Evolutionary conservation across 92 coral and sea anemone species (phyloP).

Genomic region (Blastomussa wellsi): DNA sequence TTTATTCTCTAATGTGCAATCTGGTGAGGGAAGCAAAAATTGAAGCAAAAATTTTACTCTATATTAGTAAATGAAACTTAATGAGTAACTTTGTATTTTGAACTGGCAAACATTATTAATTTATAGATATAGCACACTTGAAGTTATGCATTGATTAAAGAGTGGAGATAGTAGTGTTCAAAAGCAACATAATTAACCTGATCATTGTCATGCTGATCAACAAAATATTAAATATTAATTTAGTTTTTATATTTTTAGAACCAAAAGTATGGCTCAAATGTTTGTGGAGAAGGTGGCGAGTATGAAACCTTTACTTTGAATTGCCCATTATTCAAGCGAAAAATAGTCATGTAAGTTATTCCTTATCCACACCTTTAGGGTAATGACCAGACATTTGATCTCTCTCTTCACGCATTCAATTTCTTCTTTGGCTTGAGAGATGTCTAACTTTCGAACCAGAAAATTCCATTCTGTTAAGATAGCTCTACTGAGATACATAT

Average conservation of each 20-base stretch:
- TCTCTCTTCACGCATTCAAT: background rate
- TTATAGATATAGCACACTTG: too few species aligned
- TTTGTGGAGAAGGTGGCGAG: slow-evolving; percentile 99
- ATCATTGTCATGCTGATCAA: too few species aligned
- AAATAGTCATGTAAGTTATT: slow-evolving; percentile 83
- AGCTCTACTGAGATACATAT: background rate
- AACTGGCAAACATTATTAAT: background rate
- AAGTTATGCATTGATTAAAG: too few species aligned
- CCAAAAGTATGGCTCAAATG: slow-evolving; percentile 78
- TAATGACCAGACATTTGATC: too few species aligned
- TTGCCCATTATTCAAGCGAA: slow-evolving; percentile 89
- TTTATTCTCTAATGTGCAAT: slow-evolving; percentile 70
- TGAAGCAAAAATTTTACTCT: background rate
- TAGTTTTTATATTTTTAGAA: slow-evolving; percentile 58
- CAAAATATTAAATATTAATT: too few species aligned
- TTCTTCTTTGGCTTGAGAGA: background rate
- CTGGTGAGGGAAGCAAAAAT: slow-evolving; percentile 62
- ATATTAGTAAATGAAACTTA: background rate
- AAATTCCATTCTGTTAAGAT: background rate
- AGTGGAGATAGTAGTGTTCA: too few species aligned
- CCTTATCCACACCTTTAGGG: too few species aligned
- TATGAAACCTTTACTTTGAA: slow-evolving; percentile 95
- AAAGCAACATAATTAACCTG: too few species aligned
- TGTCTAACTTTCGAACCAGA: background rate
- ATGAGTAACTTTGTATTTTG: background rate